Conservation (phyloP, 1,140 invertebrate species). For the Aphidius ervi region DNA sequence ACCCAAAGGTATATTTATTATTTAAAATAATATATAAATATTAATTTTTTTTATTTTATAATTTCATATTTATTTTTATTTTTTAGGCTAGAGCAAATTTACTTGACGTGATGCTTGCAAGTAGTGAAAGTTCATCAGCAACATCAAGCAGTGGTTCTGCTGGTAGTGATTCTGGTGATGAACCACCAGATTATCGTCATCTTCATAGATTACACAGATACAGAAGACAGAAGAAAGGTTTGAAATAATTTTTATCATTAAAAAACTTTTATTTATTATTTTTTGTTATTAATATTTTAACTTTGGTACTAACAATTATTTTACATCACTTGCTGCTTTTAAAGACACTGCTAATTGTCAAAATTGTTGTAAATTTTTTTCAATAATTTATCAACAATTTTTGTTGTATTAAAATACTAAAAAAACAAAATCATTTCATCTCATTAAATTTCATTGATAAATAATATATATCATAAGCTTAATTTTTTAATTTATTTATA, state of each 20-base stretch:
- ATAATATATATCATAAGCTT: too few relatives aligned
- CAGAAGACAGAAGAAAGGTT: slow-evolving; percentile 72
- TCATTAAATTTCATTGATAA: too few relatives aligned
- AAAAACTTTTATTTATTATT: neutral
- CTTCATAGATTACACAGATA: slow-evolving; percentile 67
- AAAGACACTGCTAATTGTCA: neutral
- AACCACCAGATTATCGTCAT: slow-evolving; percentile 64
- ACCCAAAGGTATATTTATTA: slow-evolving; percentile 68
- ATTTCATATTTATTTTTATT: slow-evolving; percentile 10
- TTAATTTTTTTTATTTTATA: neutral
- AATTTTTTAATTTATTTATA: too few relatives aligned
- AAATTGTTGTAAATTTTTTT: neutral
- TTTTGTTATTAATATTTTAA: slow-evolving; percentile 2
- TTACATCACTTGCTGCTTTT: slow-evolving; percentile 1
- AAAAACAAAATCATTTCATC: neutral
- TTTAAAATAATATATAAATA: slow-evolving; percentile 13
- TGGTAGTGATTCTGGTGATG: slow-evolving; percentile 58
- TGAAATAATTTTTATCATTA: slow-evolving; percentile 21
- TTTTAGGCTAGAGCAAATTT: slow-evolving; percentile 68
- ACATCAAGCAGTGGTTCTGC: slow-evolving; percentile 63
- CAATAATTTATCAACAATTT: too few relatives aligned
- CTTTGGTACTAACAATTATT: slow-evolving; percentile 1
- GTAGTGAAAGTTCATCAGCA: slow-evolving; percentile 63
- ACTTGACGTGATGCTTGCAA: slow-evolving; percentile 71
- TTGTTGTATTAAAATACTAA: neutral